A percentile compares a stretch with the other conserved stretches of the same genome.
Evolutionary conservation across 2,797 vertebrate species (phyloP).

Genomic region (Limosa lapponica): DNA sequence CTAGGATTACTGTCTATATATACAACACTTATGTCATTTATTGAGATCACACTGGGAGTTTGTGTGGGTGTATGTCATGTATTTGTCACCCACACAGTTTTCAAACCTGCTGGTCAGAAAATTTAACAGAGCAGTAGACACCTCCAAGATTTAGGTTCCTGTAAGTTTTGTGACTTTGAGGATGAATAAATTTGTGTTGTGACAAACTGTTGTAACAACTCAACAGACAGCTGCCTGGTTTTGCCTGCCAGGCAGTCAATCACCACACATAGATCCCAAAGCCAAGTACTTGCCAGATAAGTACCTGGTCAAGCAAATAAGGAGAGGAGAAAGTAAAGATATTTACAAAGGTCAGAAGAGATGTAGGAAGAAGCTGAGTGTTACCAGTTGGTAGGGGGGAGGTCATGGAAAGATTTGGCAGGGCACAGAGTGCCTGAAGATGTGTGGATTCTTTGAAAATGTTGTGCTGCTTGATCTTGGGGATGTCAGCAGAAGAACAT

Average conservation of each 20-base stretch:
- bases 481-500: background rate
- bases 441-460: background rate
- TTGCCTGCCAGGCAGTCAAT: background rate
- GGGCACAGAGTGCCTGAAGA: background rate
- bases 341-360: background rate
- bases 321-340: background rate
- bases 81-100: slow-evolving; percentile 21
- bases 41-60: slow-evolving; percentile 20
- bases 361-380: background rate
- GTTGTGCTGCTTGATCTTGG: background rate
- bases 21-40: slow-evolving; percentile 16
- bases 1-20: slow-evolving; percentile 16
- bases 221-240: background rate
- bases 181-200: background rate
- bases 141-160: background rate
- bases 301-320: background rate
- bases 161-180: background rate
- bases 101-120: slow-evolving; percentile 45
- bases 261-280: background rate
- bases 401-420: background rate
- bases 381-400: background rate
- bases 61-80: slow-evolving; percentile 28
- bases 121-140: background rate
- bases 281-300: background rate
- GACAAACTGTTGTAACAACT: slow-evolving; percentile 2